phyloP scores from a whole-genome alignment of 2,797 vertebrate species.

The Naso thynnoides region DNA sequence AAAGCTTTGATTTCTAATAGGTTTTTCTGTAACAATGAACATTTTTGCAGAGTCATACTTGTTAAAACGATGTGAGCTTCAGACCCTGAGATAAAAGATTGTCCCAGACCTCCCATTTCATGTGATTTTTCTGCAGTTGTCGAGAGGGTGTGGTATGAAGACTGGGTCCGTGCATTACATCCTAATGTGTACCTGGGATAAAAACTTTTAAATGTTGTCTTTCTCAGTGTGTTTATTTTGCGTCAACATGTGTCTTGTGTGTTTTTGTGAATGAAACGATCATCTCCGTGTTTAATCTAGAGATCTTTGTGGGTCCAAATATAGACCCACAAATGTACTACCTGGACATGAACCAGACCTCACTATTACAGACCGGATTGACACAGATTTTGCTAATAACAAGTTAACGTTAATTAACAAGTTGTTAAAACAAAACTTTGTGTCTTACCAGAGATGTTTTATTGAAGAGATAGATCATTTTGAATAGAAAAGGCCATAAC shows the following conservation, averaged over 20 bases:
- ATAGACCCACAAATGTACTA: too few species aligned
- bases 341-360: too few species aligned
- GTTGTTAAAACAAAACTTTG: too few species aligned
- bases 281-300: too few species aligned
- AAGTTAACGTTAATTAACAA: too few species aligned
- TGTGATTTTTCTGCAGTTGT: conserved; percentile 47
- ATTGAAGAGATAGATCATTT: too few species aligned
- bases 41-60: conserved; percentile 72
- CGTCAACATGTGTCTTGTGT: neutral
- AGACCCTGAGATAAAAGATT: conserved; percentile 27
- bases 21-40: conserved; percentile 36
- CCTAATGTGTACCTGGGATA: conserved; percentile 23
- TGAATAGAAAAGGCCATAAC: too few species aligned
- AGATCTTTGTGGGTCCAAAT: too few species aligned
- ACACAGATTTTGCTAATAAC: too few species aligned
- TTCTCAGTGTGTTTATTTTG: neutral
- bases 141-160: conserved; percentile 11
- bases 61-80: conserved; percentile 44
- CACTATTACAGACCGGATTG: too few species aligned
- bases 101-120: conserved; percentile 31
- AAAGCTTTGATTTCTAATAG: conserved; percentile 55
- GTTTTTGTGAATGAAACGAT: too few species aligned
- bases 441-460: too few species aligned
- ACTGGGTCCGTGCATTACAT: conserved; percentile 43
- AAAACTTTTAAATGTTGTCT: conserved; percentile 4